Evolutionary conservation across 2,888 invertebrate species (phyloP), one percentile per base, ranked within the genome.

Genomic region (Loripinus fragilis): DNA sequence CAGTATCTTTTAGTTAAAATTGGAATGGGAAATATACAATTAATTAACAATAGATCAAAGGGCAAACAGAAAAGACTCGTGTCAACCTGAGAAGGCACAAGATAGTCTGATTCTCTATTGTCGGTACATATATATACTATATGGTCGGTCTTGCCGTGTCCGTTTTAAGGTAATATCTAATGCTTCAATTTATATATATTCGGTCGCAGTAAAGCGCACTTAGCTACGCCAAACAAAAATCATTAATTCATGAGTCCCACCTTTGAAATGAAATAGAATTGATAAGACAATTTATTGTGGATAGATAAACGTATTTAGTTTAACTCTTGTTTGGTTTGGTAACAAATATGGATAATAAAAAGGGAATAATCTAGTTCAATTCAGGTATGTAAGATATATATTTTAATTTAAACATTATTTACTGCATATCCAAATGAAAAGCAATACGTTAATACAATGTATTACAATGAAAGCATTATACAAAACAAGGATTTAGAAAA

Each of bases 211-310:
- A 60, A 17, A 33, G 30, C 33, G 60, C 60, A 33, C 60, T 60
- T 60, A 60, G 28, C 60, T 60, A 60, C 60, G 60, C 10, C 60
- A 60, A 60, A 60, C 60, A 60, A 60, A 55, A 55, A 55, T 25
- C 55, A 55, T 55, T 55, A 55, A 30, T 60, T 33, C 60, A 33
- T 60, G 12, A n/a, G 23, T 60, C 28, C 23, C 8, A 60, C 28
- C 60, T 30, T 33, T 33, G 30, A 30, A 60, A 10, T 60, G 33
- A 60, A 60, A 60, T 10, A 33, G 23, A 33, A 17, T 2, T 33
- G 33, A 60, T 60, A 60, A 60, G 60, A 60, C 3, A 60, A 33
- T 25, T 60, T 23, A 33, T 23, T 15, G 60, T 28, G 2, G 25
- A 52, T 17, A 52, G 12, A 10, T 25, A 25, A 25, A 52, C 25